Conservation (phyloP, 2,113 vertebrate genomes). For the Tupaia tana region DNA sequence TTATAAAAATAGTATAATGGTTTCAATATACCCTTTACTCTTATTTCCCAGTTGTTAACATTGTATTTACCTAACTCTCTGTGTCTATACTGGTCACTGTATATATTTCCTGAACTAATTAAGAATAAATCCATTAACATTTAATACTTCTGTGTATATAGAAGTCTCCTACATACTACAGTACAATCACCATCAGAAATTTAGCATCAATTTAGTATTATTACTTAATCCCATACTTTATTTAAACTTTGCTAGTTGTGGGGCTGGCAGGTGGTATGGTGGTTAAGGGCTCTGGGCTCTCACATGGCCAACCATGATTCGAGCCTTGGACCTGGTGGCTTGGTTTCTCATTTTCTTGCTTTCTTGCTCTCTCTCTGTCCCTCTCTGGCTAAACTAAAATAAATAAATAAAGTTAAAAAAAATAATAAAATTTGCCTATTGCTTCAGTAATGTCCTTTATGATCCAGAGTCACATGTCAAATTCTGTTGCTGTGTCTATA, state of each 20-base stretch:
- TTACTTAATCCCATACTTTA: neutral
- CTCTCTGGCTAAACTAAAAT: no score
- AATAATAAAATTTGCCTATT: neutral
- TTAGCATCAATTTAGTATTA: neutral
- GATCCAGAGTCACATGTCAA: neutral
- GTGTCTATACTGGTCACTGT: neutral
- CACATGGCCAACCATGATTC: no score
- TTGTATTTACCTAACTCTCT: neutral
- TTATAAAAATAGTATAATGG: neutral
- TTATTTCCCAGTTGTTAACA: neutral
- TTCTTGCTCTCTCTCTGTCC: no score
- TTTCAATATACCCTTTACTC: neutral
- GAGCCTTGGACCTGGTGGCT: no score
- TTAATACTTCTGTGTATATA: neutral
- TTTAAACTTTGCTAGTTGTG: neutral
- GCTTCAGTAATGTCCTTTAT: neutral
- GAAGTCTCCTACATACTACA: neutral
- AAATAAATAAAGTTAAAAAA: no score
- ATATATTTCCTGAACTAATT: conserved; percentile 46
- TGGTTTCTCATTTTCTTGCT: no score
- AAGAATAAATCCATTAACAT: neutral
- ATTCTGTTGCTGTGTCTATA: neutral
- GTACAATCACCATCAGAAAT: neutral
- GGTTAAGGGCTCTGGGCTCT: no score
- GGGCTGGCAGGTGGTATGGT: no score